Conservation (phyloP, 2,888 invertebrate species). For the Magallana nippona region DNA sequence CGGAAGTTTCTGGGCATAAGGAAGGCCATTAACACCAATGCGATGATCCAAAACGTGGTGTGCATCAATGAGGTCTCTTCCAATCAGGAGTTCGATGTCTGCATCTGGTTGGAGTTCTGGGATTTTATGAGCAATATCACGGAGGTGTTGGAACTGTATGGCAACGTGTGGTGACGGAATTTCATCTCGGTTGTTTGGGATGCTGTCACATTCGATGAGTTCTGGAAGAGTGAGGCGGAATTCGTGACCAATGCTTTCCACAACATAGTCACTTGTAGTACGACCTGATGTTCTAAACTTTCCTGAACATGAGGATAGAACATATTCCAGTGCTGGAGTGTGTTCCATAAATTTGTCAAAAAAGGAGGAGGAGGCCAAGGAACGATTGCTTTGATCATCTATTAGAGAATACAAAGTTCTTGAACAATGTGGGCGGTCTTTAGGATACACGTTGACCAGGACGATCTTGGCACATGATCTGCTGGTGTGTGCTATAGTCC, state of each 20-base stretch:
- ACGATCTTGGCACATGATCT: constrained; percentile 43
- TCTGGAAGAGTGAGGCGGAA: constrained; percentile 37
- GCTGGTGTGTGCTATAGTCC: too few species aligned
- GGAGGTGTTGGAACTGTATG: constrained; percentile 38
- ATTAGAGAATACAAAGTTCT: too few species aligned
- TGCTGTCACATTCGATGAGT: constrained; percentile 49
- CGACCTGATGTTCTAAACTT: too few species aligned
- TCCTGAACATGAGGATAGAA: neutral
- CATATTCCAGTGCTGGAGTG: too few species aligned
- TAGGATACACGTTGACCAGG: constrained; percentile 24
- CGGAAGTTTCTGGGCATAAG: constrained; percentile 48
- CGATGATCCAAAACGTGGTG: constrained; percentile 44
- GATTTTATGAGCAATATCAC: constrained; percentile 7
- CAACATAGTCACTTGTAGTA: constrained; percentile 40
- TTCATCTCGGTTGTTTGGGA: constrained; percentile 42
- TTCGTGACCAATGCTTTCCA: constrained; percentile 43
- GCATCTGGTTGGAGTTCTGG: constrained; percentile 19
- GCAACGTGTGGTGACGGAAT: constrained; percentile 49
- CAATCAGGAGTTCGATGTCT: constrained; percentile 36
- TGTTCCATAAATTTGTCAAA: too few species aligned
- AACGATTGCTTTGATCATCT: too few species aligned
- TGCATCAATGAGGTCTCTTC: constrained; percentile 31
- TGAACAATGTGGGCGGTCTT: neutral
- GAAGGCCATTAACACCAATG: constrained; percentile 32
- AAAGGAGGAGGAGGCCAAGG: too few species aligned